Base-by-base conservation (phyloP, 2,797 vertebrate genomes). In the Bucorvus abyssinicus region DNA sequence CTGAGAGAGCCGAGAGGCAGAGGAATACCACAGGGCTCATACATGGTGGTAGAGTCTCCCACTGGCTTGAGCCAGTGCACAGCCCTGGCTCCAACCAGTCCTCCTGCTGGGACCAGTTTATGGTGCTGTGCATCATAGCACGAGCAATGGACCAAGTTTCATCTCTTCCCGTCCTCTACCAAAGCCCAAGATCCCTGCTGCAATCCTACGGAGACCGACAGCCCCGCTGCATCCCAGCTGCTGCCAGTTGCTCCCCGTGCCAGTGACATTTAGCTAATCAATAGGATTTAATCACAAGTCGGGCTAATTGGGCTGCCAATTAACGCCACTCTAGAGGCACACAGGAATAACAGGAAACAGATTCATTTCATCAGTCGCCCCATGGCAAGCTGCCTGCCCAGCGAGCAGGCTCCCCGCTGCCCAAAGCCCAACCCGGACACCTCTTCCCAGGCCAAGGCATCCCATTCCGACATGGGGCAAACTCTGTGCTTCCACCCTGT, bases 191-290 rank as follows among this genome's bases (percentile, higher is more conserved):
- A 56, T 42, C 57, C 47, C 86, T 81, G n/a, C 86, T 59, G 36
- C 55, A 84, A 20, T 49, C 76, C 93, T 38, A 6, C 0, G 0
- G 80, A 81, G 86, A 63, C 32, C 30, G 4, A 23, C 6, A 38
- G 80, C 59, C 71, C 77, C 2, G 7, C 77, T 64, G 79, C 68
- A 75, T 36, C 56, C 87, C 71, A 53, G 75, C 70, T 2, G 5
- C 71, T 88, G 94, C 93, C 94, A 95, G 93, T 73, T 87, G 81
- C 82, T 92, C 84, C 63, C 81, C 2, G 2, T 91, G 94, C 93
- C 92, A 90, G 44, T 87, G 87, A 89, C 93, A 93, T 93, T 92
- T 89, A 96, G 78, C 87, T 95, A 93, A 96, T 95, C 95, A 93
- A 94, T 96, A 82, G 93, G 94, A 93, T 96, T 94, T 95, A 94